A percentile compares a stretch with the other conserved stretches of the same genome.
phyloP scores from a whole-genome alignment of 2,113 vertebrate species.

The Poeciliopsis prolifica region DNA sequence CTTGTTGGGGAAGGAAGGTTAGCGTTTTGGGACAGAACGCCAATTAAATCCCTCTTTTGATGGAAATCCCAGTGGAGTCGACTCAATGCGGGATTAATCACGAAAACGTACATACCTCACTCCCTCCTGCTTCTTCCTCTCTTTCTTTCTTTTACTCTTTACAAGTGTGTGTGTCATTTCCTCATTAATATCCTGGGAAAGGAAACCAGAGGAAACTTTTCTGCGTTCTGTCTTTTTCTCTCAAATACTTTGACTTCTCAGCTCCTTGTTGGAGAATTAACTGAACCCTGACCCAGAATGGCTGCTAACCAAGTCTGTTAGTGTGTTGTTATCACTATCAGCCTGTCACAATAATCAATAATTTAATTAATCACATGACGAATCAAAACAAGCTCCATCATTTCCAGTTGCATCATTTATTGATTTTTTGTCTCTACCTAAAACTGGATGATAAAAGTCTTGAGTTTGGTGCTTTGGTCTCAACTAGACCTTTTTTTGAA shows the following conservation, averaged over 20 bases:
- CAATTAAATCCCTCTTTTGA: slow-evolving; percentile 84
- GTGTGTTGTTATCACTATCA: slow-evolving; percentile 61
- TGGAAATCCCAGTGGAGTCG: slow-evolving; percentile 77
- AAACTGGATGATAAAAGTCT: too few species aligned
- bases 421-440: too few species aligned
- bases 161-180: slow-evolving; percentile 80
- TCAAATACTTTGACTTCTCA: slow-evolving; percentile 16
- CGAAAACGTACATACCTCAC: slow-evolving; percentile 71
- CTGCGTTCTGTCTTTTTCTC: slow-evolving; percentile 11
- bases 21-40: slow-evolving; percentile 72
- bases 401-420: too few species aligned
- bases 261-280: slow-evolving; percentile 14
- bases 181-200: slow-evolving; percentile 82
- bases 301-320: too few species aligned
- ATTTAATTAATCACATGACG: too few species aligned
- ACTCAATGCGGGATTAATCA: slow-evolving; percentile 81
- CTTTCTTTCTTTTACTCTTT: slow-evolving; percentile 39
- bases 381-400: too few species aligned
- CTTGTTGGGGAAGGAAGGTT: slow-evolving; percentile 70
- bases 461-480: too few species aligned
- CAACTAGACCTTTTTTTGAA: too few species aligned
- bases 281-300: slow-evolving; percentile 6
- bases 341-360: slow-evolving; percentile 11
- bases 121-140: slow-evolving; percentile 44
- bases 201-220: slow-evolving; percentile 60